A percentile compares a stretch with the other conserved stretches of the same genome.
Conservation (phyloP, 2,113 vertebrate species). For the Synchiropus splendidus region DNA sequence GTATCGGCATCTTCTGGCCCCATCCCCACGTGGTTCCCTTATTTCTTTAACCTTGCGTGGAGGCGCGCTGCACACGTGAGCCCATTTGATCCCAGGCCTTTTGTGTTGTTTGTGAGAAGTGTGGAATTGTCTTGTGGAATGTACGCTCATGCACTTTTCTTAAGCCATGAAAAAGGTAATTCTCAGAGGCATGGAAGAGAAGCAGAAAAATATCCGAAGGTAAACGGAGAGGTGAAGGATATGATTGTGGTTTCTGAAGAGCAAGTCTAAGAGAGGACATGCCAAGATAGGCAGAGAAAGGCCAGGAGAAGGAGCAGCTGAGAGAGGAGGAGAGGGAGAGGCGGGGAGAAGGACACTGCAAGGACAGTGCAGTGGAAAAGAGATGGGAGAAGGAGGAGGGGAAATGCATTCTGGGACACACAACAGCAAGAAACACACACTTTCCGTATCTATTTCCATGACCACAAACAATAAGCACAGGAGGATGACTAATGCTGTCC, state of each 20-base stretch:
- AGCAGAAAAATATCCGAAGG: constrained; percentile 35
- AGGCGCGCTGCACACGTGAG: not conserved
- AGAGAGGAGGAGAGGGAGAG: constrained; percentile 37
- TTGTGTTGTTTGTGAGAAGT: too few relatives aligned
- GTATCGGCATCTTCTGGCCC: constrained; percentile 14
- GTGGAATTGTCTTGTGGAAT: not conserved
- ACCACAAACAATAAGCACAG: constrained; percentile 2
- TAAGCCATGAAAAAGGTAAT: too few relatives aligned
- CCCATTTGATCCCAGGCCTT: constrained; percentile 3
- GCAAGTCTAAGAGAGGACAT: constrained; percentile 20
- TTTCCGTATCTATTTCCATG: constrained; percentile 7
- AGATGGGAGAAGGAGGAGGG: constrained; percentile 43
- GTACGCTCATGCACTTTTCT: not conserved
- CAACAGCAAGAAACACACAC: constrained; percentile 12
- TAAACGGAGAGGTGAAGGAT: constrained; percentile 1
- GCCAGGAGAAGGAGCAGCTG: constrained; percentile 45
- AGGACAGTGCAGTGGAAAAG: constrained; percentile 62
- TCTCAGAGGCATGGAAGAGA: too few relatives aligned
- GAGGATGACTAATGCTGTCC: constrained; percentile 8
- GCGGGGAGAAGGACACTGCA: constrained; percentile 57
- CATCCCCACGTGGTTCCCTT: constrained; percentile 11
- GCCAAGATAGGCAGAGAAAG: constrained; percentile 32
- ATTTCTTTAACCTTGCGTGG: not conserved
- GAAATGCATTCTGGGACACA: constrained; percentile 44
- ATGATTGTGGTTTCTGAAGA: not conserved